Base-by-base conservation (phyloP, 2,888 invertebrate genomes). In the Miltochrista miniata region DNA sequence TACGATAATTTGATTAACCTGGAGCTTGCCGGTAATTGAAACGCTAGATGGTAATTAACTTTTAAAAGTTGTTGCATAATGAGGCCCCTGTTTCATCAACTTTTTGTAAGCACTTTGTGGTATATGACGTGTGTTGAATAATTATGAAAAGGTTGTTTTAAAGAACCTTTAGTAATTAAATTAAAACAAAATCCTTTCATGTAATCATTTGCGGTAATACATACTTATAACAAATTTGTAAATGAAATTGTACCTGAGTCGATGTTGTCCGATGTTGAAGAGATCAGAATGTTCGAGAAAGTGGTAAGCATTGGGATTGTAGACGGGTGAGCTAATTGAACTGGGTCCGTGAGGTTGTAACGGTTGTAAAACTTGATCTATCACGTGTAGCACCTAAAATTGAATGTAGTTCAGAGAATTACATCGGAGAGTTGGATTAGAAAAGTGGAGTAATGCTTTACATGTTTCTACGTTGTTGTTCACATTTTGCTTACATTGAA, bases 351-450 rank as follows among this genome's bases (percentile, higher is more conserved):
- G 90, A 0, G 95, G 93, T 66, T 94, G 93, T 5, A 97, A 94
- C 0, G 97, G 97, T 67, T 95, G 94, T 55, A 98, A 88, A 29
- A 98, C 96, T 84, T 96, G 96, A 76, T 97, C 97, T 77, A 98
- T 96, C 72, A 97, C 95, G 83, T 98, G 97, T 64, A 98, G 93
- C 12, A 97, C 95, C 96, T 97, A 85, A 13, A 87, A 85, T 43
- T 7, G 38, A 46, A 62, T 30, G 34, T 39, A 7, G 13, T 35
- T 11, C 9, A 30, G 15, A 38, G 15, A 36, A 47, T 43, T 14
- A 39, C 0, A 24, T 29, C 34, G n/a, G n/a, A n/a, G n/a, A n/a
- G n/a, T n/a, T n/a, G n/a, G n/a, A n/a, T n/a, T n/a, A n/a, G n/a
- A n/a, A n/a, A n/a, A n/a, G n/a, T n/a, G n/a, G n/a, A n/a, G n/a